Percentiles rank a stretch among this genome's conserved stretches.
Conservation (phyloP, 2,113 vertebrate genomes). For the Entelurus aequoreus region DNA sequence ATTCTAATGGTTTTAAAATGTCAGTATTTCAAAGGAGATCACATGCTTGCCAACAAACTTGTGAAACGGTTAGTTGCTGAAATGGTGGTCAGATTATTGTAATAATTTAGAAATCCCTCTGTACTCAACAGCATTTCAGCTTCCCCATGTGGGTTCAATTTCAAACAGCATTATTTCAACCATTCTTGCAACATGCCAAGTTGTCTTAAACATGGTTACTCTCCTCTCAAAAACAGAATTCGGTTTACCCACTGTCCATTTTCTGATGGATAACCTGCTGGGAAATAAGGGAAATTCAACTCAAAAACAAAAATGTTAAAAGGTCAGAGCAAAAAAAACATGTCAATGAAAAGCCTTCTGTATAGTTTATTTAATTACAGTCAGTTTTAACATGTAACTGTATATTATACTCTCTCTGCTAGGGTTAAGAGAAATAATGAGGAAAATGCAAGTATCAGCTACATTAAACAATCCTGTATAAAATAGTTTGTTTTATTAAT, state of each 20-base stretch:
- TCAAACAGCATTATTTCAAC: constrained; percentile 18
- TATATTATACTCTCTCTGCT: too few species aligned
- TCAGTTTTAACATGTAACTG: too few species aligned
- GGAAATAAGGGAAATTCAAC: constrained; percentile 20
- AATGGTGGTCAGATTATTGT: constrained; percentile 21
- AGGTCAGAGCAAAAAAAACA: background rate
- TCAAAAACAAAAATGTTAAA: constrained; percentile 2
- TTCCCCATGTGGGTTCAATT: constrained; percentile 37
- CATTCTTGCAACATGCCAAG: constrained; percentile 32
- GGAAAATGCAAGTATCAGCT: too few species aligned
- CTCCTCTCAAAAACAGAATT: constrained; percentile 9
- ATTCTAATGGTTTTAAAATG: constrained; percentile 1
- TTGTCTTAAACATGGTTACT: constrained; percentile 13
- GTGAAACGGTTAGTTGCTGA: constrained; percentile 55
- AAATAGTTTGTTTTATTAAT: too few species aligned
- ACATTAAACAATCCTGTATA: too few species aligned
- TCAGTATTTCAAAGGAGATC: background rate
- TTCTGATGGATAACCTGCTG: constrained; percentile 41
- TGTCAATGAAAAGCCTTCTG: background rate
- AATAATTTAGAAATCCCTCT: constrained; percentile 41
- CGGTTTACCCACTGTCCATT: constrained; percentile 42
- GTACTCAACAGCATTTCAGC: constrained; percentile 39
- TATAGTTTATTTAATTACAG: too few species aligned
- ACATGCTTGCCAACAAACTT: constrained; percentile 14
- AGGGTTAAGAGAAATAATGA: too few species aligned